Evolutionary conservation across 2,113 vertebrate genomes (phyloP), one percentile per base, ranked within the genome.

Genomic region (Thunnus maccoyii): DNA sequence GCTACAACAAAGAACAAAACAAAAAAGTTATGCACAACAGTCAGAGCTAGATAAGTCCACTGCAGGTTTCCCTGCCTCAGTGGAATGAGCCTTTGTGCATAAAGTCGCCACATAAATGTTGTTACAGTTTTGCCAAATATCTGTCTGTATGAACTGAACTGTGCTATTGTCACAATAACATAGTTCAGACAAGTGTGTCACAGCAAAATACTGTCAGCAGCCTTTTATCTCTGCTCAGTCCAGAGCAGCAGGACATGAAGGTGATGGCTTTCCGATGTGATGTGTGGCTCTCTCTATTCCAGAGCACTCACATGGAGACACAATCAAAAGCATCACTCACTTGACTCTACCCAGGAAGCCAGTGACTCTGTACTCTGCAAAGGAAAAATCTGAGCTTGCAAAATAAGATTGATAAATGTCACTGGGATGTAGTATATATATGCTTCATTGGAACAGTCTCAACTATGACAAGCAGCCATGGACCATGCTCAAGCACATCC

Each of bases 291-390:
- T 71, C 58, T 76, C 41, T 68, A 54, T 79, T 72, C 80, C 56
- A 58, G 25, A 80, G 50, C 20, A 44, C 32, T 51, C 47, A 30
- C 32, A 51, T 46, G 56, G 32, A 67, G 13, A 71, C 72, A 15
- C 41, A 76, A 64, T 74, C 63, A 76, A 76, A 84, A 30, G 44
- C 69, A 78, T 76, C 20, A n/a, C 54, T 85, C 63, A 72, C 80
- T 73, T 76, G 69, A 85, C 82, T 83, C 67, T 82, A 11, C 65
- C n/a, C 18, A 20, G 75, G 72, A 65, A 73, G 73, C 73, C 55
- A 14, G 41, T 75, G 46, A 72, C 65, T 77, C 81, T 76, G 47
- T 51, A 36, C n/a, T 44, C 47, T 64, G 72, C n/a, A 72, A 67
- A 60, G 5, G 25, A 82, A 61, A 74, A 25, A 3, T 62, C 27